phyloP scores from a whole-genome alignment of 2,888 invertebrate genomes.

The Andrena marginata region DNA sequence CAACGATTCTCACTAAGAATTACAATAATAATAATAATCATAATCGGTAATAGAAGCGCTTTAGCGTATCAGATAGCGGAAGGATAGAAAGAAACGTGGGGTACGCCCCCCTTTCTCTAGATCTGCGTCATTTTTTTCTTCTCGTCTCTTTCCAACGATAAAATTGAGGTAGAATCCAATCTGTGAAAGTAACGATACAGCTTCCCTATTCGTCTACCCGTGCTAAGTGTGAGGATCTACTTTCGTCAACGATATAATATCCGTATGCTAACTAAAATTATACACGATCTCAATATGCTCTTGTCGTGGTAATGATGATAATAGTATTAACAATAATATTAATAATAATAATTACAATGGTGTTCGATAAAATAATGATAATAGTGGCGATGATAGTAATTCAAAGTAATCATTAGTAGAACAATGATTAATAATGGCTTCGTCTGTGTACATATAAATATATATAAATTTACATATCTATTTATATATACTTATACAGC shows the following conservation, averaged over 20 bases:
- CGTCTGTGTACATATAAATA: constrained; percentile 70
- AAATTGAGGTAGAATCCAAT: constrained; percentile 83
- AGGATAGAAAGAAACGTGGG: constrained; percentile 45
- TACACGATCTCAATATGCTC: constrained; percentile 79
- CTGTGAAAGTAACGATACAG: constrained; percentile 71
- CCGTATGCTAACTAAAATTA: constrained; percentile 80
- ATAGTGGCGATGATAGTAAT: constrained; percentile 69
- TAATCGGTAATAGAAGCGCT: constrained; percentile 51
- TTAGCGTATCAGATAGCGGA: constrained; percentile 51
- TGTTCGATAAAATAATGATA: constrained; percentile 68
- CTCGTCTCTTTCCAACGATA: constrained; percentile 67
- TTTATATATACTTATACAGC: constrained; percentile 67
- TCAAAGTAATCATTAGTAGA: constrained; percentile 81
- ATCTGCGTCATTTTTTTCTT: background rate
- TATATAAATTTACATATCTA: constrained; percentile 63
- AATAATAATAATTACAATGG: constrained; percentile 67
- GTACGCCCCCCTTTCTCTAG: constrained; percentile 47
- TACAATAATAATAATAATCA: constrained; percentile 43
- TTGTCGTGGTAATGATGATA: constrained; percentile 63
- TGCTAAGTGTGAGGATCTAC: constrained; percentile 83
- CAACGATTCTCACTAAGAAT: constrained; percentile 59
- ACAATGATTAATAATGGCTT: constrained; percentile 82
- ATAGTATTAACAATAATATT: constrained; percentile 48
- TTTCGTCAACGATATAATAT: constrained; percentile 77
- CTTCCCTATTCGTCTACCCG: constrained; percentile 59